These are phyloP conservation scores for Oreohelix idahoensis DNA, from an alignment of 1,140 invertebrate species.

Conservation along the genomic window DNA sequence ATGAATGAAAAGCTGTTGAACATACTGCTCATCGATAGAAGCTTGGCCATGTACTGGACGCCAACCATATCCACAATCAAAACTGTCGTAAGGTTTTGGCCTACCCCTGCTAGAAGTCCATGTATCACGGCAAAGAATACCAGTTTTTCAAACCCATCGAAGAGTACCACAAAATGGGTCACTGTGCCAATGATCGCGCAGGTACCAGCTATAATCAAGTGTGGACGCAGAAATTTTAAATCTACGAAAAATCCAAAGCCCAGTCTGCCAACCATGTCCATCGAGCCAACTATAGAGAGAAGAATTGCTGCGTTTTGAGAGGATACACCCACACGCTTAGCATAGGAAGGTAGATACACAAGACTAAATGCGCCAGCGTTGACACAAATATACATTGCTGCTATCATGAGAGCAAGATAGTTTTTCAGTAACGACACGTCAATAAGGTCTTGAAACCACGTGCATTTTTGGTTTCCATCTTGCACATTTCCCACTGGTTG, in stretches of 20 bases:
- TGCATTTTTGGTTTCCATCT: neutral
- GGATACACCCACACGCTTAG: neutral
- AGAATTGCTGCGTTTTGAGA: conserved; percentile 14
- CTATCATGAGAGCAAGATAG: neutral
- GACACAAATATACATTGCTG: neutral
- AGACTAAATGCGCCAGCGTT: neutral
- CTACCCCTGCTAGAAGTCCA: neutral
- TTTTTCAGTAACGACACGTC: conserved; percentile 7
- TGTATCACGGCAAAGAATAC: conserved; percentile 6
- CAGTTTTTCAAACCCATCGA: neutral
- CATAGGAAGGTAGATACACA: conserved; percentile 20
- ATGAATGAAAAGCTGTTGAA: neutral
- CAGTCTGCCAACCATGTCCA: conserved; percentile 17
- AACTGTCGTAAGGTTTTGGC: neutral
- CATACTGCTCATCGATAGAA: conserved; percentile 14
- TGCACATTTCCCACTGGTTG: neutral
- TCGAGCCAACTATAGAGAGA: neutral
- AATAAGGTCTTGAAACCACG: neutral
- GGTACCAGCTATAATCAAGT: neutral
- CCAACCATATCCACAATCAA: conserved; percentile 15
- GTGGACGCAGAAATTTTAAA: conserved; percentile 5
- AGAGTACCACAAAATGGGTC: neutral
- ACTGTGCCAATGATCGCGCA: neutral
- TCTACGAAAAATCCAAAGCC: conserved; percentile 18
- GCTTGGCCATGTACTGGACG: neutral